Base-by-base conservation (phyloP, 2,113 vertebrate genomes). In the Sturnus vulgaris region DNA sequence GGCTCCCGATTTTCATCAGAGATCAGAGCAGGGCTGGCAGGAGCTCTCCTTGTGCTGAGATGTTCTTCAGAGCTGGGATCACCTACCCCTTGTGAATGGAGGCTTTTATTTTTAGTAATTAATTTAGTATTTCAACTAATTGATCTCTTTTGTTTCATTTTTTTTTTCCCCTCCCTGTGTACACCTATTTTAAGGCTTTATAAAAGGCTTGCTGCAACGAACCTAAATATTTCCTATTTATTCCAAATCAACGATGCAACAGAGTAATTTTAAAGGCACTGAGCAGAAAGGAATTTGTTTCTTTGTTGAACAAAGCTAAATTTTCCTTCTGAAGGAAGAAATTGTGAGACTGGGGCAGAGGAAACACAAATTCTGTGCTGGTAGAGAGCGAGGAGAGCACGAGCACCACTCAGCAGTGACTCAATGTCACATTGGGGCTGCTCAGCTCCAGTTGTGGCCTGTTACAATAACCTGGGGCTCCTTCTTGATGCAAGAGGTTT, bases 371-470 rank as follows among this genome's bases (percentile, higher is more conserved):
- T 11, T 3, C 27, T 15, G 30, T 3, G 10, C 24, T 37, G 77
- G 77, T 10, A 0, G 33, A 12, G 77, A 4, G 9, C 0, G 9
- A 25, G 40, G 64, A 85, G 57, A 0, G 7, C 55, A 25, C 0
- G 12, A 49, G 56, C 5, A 25, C 3, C 56, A 12, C 84, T 86
- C 7, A 47, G 81, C 91, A 63, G 5, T 47, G 91, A 84, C 85
- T 87, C 88, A 81, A 0, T 21, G 82, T 90, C 91, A 93, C 91
- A 2, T 0, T 86, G 88, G 33, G 63, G 44, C 42, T 27, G n/a
- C 39, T 16, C 76, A 79, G 87, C 88, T 89, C 69, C 8, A 53
- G 7, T 70, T 20, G 9, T 30, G 77, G 44, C 39, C 55, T 52
- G 0, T 16, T 3, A 2, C 31, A 17, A 30, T 5, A 60, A 88